Percentiles rank a stretch among this genome's conserved stretches.
phyloP scores from a whole-genome alignment of 2,797 vertebrate species.

The Muraenolepis orangiensis region DNA sequence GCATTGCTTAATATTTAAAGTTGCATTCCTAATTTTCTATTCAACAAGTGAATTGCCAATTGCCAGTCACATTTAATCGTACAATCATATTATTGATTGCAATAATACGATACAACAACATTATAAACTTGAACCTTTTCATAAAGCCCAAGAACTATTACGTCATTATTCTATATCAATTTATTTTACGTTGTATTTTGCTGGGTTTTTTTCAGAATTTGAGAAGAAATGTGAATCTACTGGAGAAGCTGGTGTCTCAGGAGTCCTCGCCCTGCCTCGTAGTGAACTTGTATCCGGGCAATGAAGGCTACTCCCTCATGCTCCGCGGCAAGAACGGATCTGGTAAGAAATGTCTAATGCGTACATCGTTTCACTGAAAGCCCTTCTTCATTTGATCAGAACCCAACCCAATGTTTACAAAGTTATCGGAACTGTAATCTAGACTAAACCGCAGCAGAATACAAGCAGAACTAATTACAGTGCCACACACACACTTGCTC shows the following conservation, averaged over 20 bases:
- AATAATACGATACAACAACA: too few species aligned
- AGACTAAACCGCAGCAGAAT: background rate
- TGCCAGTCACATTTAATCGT: too few species aligned
- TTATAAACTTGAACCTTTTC: too few species aligned
- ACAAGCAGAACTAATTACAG: background rate
- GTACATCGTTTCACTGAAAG: background rate
- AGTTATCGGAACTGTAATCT: background rate
- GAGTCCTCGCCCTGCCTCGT: conserved; percentile 95
- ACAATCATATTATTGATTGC: too few species aligned
- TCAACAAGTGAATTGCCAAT: too few species aligned
- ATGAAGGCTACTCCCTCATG: conserved; percentile 98
- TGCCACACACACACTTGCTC: background rate
- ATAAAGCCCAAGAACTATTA: background rate
- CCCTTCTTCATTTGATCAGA: too few species aligned
- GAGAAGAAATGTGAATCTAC: conserved; percentile 97
- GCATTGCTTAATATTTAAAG: background rate
- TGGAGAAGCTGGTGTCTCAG: conserved; percentile 97
- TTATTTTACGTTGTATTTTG: background rate
- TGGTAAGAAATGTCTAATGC: conserved; percentile 71
- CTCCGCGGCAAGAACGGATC: conserved; percentile 99
- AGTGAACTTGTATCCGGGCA: conserved; percentile 96
- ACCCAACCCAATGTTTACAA: too few species aligned
- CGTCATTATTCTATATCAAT: background rate
- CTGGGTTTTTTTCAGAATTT: conserved; percentile 84
- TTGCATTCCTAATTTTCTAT: background rate